Evolutionary conservation across 2,888 invertebrate genomes (phyloP), one percentile per base, ranked within the genome.

Genomic region (Polydrusus tereticollis): DNA sequence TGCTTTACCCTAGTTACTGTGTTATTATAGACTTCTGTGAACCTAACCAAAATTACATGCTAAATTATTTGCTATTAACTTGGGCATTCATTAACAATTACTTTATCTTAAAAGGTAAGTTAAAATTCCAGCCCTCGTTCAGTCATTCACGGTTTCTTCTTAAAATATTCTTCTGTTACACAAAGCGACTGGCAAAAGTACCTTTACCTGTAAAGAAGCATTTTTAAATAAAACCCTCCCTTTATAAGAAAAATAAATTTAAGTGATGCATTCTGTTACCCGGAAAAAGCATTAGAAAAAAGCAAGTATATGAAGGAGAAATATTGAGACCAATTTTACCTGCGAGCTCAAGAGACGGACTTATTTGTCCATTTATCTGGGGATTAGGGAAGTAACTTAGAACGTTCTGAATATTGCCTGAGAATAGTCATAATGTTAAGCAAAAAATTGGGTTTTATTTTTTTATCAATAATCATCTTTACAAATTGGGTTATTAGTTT

Each of bases 1-100:
- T 74, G 58, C 60, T 43, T 73, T 75, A 38, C 60, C 68, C 36
- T 60, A 38, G 72, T 72, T 67, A 68, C 14, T 66, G 50, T 68
- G 58, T 50, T 68, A 67, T 75, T 68, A 68, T 65, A 60, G 58
- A 55, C 29, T 33, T 55, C n/a, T 60, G 38, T 36, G 18, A 47
- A 55, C 8, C 14, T 26, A 50, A 26, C 50, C n/a, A 23, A 26
- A 50, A 50, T 50, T 50, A 26, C 1, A 26, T 26, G n/a, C 12
- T 23, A 5, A 18, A 18, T 16, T 43, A 43, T 43, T 43, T 43
- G 7, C 0, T 1, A 43, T 43, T 43, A 16, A 16, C 5, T 43
- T 16, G 12, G 7, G 16, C 5, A 43, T 16, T n/a, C 6, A 43
- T 43, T 43, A 1, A 38, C 4, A 16, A 43, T 43, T 43, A 16